phyloP scores from a whole-genome alignment of 2,113 vertebrate genomes.

The Takifugu bimaculatus region DNA sequence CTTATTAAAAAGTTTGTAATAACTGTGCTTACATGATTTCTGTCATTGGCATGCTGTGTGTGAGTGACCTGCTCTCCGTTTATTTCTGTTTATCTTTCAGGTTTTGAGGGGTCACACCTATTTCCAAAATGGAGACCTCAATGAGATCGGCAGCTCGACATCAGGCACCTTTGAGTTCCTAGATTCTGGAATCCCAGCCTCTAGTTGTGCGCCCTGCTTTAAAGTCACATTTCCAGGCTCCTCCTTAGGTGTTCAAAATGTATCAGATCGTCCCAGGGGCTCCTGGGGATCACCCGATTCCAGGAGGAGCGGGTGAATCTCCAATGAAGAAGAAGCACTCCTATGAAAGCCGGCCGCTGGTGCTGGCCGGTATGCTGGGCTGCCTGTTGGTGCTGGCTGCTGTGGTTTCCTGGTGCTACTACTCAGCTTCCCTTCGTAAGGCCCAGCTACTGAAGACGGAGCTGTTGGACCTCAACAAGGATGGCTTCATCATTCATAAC shows the following conservation, averaged over 20 bases:
- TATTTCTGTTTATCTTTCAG: constrained; percentile 21
- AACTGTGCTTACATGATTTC: not conserved
- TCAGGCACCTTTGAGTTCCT: not conserved
- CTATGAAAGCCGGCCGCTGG: constrained; percentile 74
- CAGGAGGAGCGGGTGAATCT: constrained; percentile 66
- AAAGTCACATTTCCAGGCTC: not conserved
- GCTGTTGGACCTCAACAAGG: constrained; percentile 80
- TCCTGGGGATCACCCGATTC: constrained; percentile 53
- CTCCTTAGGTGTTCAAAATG: constrained; percentile 51
- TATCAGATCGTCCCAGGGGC: constrained; percentile 73
- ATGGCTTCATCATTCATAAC: constrained; percentile 88
- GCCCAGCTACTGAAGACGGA: constrained; percentile 80
- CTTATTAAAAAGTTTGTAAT: not conserved
- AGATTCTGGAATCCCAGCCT: not conserved
- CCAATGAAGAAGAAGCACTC: constrained; percentile 73
- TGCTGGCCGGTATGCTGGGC: constrained; percentile 72
- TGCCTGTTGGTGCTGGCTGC: constrained; percentile 79
- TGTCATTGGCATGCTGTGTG: not conserved
- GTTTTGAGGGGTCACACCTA: constrained; percentile 8
- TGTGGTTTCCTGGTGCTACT: constrained; percentile 89
- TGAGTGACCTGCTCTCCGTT: not conserved
- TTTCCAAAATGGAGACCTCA: constrained; percentile 23
- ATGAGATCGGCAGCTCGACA: constrained; percentile 26
- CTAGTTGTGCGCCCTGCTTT: constrained; percentile 3
- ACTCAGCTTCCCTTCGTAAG: constrained; percentile 83